Evolutionary conservation across 1,140 invertebrate genomes (phyloP).

Genomic region (Drosophila sproati): DNA sequence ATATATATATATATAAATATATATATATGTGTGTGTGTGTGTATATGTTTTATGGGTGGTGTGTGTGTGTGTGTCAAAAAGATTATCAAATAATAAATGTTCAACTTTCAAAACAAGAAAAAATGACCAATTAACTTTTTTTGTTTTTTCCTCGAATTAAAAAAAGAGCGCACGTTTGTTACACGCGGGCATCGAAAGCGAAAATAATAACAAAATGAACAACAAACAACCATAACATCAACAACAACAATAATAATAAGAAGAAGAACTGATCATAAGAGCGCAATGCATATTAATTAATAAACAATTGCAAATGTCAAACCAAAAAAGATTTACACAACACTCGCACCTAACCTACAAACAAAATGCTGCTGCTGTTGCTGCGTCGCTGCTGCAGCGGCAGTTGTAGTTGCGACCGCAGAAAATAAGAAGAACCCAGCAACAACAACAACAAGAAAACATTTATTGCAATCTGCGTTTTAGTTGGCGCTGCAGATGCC

Average conservation of each 20-base stretch:
- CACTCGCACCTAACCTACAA: conserved; percentile 80
- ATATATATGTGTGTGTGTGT: conserved; percentile 26
- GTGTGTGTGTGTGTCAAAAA: conserved; percentile 48
- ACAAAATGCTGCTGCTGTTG: conserved; percentile 50
- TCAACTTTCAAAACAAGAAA: conserved; percentile 44
- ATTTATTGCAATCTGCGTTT: conserved; percentile 64
- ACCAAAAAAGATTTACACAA: conserved; percentile 68
- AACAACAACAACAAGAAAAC: conserved; percentile 23
- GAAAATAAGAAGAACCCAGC: conserved; percentile 19
- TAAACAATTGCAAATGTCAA: conserved; percentile 50
- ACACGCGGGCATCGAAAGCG: conserved; percentile 63
- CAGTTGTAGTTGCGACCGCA: conserved; percentile 36
- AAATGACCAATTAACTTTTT: conserved; percentile 9
- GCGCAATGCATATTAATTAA: conserved; percentile 47
- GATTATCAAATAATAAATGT: conserved; percentile 46
- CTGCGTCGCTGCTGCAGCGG: conserved; percentile 41
- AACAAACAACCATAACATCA: background rate
- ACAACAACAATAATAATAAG: conserved; percentile 24
- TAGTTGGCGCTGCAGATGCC: conserved; percentile 24
- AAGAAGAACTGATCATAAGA: conserved; percentile 32
- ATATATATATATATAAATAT: conserved; percentile 29
- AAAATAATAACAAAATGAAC: conserved; percentile 41
- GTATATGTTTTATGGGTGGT: conserved; percentile 1
- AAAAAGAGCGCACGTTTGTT: conserved; percentile 74
- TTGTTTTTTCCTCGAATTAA: conserved; percentile 1